Conservation (phyloP, 2,888 invertebrate species). For the Eutolmus rufibarbis region DNA sequence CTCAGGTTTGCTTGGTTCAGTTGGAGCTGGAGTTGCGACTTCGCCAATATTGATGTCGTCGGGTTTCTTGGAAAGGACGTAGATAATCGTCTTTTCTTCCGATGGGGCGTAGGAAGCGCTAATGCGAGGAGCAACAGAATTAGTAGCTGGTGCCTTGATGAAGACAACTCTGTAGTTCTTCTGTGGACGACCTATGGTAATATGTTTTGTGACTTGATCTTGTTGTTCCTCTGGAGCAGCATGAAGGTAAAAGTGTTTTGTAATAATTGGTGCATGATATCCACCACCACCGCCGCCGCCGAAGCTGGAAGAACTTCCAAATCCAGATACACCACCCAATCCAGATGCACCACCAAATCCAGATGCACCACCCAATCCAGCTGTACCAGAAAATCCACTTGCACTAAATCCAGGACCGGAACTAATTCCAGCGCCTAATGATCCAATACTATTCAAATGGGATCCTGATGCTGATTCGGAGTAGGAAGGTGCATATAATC, state of each 20-base stretch:
- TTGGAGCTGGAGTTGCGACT: constrained; percentile 45
- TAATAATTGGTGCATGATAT: constrained; percentile 53
- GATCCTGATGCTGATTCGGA: not conserved
- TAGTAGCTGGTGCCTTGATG: constrained; percentile 57
- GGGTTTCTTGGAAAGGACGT: constrained; percentile 49
- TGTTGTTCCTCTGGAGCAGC: constrained; percentile 59
- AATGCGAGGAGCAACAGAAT: constrained; percentile 16
- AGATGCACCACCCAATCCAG: not conserved
- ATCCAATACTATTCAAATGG: not conserved
- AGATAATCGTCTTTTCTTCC: constrained; percentile 51
- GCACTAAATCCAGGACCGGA: not conserved
- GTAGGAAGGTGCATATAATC: constrained; percentile 11
- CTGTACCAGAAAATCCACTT: not conserved
- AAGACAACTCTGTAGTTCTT: constrained; percentile 61
- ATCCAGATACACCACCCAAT: not conserved
- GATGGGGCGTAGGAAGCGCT: constrained; percentile 43
- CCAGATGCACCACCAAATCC: not conserved
- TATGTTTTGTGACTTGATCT: constrained; percentile 53
- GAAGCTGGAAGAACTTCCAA: not conserved
- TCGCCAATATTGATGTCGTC: constrained; percentile 43
- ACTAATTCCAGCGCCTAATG: not conserved
- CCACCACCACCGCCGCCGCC: not conserved
- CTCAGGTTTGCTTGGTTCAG: constrained; percentile 49
- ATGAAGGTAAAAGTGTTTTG: constrained; percentile 59
- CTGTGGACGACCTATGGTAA: constrained; percentile 57